phyloP scores from a whole-genome alignment of 2,888 invertebrate species.

The Phyllotreta cruciferae region DNA sequence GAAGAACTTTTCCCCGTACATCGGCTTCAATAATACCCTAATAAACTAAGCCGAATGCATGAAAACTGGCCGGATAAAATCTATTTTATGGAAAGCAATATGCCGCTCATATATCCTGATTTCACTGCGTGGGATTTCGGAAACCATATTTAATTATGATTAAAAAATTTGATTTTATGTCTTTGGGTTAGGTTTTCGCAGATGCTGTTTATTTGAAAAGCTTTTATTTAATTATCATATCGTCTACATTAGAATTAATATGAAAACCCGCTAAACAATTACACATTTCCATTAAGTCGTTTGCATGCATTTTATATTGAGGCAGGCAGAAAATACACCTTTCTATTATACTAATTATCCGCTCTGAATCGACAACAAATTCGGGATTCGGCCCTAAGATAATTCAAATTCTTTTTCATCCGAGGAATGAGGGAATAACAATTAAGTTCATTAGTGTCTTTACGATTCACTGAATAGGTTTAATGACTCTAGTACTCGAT shows the following conservation, averaged over 20 bases:
- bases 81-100: conserved; percentile 36
- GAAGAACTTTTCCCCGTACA: conserved; percentile 34
- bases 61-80: conserved; percentile 35
- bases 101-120: conserved; percentile 31
- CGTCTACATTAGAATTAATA: no score
- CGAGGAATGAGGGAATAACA: background rate
- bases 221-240: no score
- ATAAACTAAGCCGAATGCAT: conserved; percentile 34
- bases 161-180: background rate
- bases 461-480: conserved; percentile 33
- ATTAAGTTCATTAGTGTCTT: conserved; percentile 32
- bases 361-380: no score
- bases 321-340: no score
- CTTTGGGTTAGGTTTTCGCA: no score
- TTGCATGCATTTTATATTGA: no score
- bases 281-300: no score
- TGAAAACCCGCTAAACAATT: no score
- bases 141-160: conserved; percentile 24
- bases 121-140: conserved; percentile 20
- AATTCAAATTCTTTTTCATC: no score
- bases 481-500: conserved; percentile 28
- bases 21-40: conserved; percentile 36
- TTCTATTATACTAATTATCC: no score
- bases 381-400: no score
- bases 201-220: no score